Conservation (phyloP, 2,113 vertebrate species). For the Alethe castanea region DNA sequence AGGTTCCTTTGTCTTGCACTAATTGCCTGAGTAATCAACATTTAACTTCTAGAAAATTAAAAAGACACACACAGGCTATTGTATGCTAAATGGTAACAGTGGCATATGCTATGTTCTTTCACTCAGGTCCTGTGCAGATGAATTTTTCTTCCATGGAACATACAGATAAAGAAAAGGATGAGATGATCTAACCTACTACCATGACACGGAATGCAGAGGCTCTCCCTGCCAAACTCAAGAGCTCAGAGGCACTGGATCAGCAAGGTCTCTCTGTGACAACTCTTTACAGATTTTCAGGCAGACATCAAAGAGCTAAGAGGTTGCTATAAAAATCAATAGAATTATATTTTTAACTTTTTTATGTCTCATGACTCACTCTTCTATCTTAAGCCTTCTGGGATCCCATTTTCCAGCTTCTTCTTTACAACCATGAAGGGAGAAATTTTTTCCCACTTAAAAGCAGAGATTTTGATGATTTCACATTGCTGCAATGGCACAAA, state of each 20-base stretch:
- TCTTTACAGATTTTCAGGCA: conserved; percentile 34
- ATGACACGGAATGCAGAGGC: background rate
- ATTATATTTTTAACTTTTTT: conserved; percentile 49
- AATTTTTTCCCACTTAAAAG: background rate
- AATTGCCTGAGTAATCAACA: background rate
- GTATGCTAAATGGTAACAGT: background rate
- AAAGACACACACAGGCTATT: background rate
- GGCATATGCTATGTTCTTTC: background rate
- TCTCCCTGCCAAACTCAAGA: background rate
- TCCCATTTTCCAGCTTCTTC: conserved; percentile 43
- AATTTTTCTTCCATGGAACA: background rate
- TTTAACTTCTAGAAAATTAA: background rate
- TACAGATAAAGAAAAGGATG: background rate
- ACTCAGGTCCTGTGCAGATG: background rate
- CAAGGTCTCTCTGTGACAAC: conserved; percentile 17
- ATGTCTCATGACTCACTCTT: conserved; percentile 47
- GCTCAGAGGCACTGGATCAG: conserved; percentile 5
- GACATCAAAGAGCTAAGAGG: conserved; percentile 44
- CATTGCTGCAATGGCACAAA: background rate
- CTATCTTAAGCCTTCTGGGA: conserved; percentile 35
- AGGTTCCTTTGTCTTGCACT: background rate
- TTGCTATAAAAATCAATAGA: conserved; percentile 55
- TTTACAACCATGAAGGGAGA: background rate
- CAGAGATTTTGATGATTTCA: background rate
- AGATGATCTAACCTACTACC: background rate